Base-by-base conservation (phyloP, 1,140 invertebrate genomes). In the Asbolus verrucosus region DNA sequence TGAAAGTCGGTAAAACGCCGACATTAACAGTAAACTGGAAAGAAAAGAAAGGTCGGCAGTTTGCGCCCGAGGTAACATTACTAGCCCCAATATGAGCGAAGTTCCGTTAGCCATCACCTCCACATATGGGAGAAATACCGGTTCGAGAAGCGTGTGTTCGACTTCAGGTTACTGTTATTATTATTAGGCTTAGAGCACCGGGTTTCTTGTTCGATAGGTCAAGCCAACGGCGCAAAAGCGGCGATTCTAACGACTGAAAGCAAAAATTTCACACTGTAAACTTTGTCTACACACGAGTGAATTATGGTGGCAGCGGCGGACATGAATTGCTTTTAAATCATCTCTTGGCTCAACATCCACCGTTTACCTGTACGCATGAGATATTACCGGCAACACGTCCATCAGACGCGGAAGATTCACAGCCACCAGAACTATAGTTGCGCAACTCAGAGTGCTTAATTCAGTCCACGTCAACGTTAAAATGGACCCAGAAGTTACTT, bases 101-200 rank as follows among this genome's bases (percentile, higher is more conserved):
- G 67, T 62, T 69, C 67, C 67, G 67, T 69, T 69, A 69, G 24
- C 60, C 67, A 69, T 60, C 67, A 62, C 46, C 33, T 62, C 54
- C 66, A 68, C 43, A 46, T 69, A 69, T 39, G 67, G 54, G 39
- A 69, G 67, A 54, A 68, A 69, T 69, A 69, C 67, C 67, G 67
- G 67, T 69, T 69, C 54, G 21, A 60, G 16, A 21, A 27, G 24
- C 27, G 33, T 61, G 33, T 61, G 16, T 61, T 14, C 59, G 33
- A 61, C 1, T 18, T 33, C 14, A 61, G 15, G 9, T 19, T 62
- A 62, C 60, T 38, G 60, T 62, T 62, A 15, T 60, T 62, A 54
- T 27, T 27, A 54, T 27, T n/a, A n/a, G n/a, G n/a, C n/a, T n/a
- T n/a, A n/a, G n/a, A n/a, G n/a, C n/a, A n/a, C n/a, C n/a, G n/a